Conservation (phyloP, 2,888 invertebrate genomes). For the Drosophila flavopinicola region DNA sequence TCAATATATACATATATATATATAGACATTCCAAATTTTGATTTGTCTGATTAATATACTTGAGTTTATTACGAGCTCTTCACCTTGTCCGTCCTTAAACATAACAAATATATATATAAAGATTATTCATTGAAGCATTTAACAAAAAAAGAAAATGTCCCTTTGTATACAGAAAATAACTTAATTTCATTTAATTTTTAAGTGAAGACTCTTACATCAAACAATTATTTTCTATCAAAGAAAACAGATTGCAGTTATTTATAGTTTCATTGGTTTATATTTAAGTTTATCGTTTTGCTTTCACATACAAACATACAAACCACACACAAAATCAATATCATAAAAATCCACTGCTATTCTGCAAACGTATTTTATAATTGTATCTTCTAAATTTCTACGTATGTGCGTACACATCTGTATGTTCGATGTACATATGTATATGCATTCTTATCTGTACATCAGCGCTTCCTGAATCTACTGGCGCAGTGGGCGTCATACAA, state of each 20-base stretch:
- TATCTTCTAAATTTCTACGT: constrained; percentile 4
- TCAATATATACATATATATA: too few species aligned
- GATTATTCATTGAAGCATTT: too few species aligned
- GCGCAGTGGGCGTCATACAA: constrained; percentile 82
- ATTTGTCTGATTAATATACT: too few species aligned
- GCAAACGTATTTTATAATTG: background rate
- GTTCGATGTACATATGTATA: constrained; percentile 8
- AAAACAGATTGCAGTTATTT: constrained; percentile 19
- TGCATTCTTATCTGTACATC: constrained; percentile 19
- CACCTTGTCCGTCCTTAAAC: too few species aligned
- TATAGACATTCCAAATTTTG: too few species aligned
- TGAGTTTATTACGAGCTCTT: too few species aligned
- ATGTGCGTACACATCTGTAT: constrained; percentile 11
- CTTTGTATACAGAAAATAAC: too few species aligned
- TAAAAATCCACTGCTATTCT: background rate
- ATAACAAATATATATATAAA: too few species aligned
- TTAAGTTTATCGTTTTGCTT: constrained; percentile 80
- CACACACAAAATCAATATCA: constrained; percentile 1
- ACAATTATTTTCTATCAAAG: background rate
- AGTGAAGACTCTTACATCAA: too few species aligned
- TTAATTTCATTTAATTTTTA: too few species aligned
- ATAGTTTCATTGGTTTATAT: constrained; percentile 63
- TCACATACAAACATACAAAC: constrained; percentile 72
- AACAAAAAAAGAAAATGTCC: too few species aligned
- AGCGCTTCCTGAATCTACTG: constrained; percentile 83